phyloP scores from a whole-genome alignment of 2,113 vertebrate species.

The Engraulis encrasicolus region DNA sequence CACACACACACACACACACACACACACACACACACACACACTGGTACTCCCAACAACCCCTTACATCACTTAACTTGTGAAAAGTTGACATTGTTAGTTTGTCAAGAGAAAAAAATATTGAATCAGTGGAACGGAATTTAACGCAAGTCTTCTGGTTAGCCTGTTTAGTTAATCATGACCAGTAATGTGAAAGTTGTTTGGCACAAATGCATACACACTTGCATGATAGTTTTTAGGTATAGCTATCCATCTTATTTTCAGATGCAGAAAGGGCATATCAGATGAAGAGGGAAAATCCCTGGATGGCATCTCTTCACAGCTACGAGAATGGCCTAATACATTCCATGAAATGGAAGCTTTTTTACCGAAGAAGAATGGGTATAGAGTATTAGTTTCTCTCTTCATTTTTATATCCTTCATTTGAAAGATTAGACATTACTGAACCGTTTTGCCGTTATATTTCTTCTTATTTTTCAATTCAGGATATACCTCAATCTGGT shows the following conservation, averaged over 20 bases:
- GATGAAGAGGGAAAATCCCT: conserved; percentile 64
- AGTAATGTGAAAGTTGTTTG: no score
- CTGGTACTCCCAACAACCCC: not conserved
- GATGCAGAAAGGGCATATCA: conserved; percentile 69
- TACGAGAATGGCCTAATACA: conserved; percentile 80
- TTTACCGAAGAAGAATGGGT: conserved; percentile 95
- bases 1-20: not conserved
- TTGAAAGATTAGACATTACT: not conserved
- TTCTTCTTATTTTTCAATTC: conserved; percentile 38
- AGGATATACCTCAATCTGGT: conserved; percentile 95
- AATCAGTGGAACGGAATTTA: no score
- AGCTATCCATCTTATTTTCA: conserved; percentile 49
- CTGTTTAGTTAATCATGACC: no score
- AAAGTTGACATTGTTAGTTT: no score
- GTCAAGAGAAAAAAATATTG: no score
- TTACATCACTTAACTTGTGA: no score
- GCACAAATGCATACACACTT: no score
- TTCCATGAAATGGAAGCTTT: conserved; percentile 95
- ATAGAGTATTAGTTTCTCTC: not conserved
- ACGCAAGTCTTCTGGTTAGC: no score
- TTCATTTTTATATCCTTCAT: not conserved
- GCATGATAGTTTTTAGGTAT: no score
- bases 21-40: not conserved
- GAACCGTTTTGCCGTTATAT: not conserved
- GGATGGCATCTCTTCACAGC: conserved; percentile 78